phyloP scores from a whole-genome alignment of 2,888 invertebrate genomes.

The Lypha dubia region DNA sequence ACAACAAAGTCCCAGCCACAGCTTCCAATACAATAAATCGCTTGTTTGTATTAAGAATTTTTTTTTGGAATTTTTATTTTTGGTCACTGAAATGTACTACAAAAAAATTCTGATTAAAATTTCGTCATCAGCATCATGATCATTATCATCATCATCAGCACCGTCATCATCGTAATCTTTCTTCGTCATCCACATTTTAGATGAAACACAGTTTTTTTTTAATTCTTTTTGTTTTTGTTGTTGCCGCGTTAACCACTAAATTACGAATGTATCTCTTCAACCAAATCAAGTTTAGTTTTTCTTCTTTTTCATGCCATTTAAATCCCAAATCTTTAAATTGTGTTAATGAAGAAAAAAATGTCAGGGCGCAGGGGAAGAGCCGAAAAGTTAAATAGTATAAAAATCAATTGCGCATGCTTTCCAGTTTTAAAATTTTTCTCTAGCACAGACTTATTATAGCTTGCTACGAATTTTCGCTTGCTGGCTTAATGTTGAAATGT shows the following conservation, averaged over 20 bases:
- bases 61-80: slow-evolving; percentile 20
- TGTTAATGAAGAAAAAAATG: background rate
- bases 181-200: slow-evolving; percentile 5
- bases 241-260: slow-evolving; percentile 19
- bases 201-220: slow-evolving; percentile 11
- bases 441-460: background rate
- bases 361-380: background rate
- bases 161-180: slow-evolving; percentile 9
- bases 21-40: slow-evolving; percentile 12
- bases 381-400: slow-evolving; percentile 25
- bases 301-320: slow-evolving; percentile 47
- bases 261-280: slow-evolving; percentile 37
- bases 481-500: slow-evolving; percentile 29
- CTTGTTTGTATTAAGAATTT: slow-evolving; percentile 37
- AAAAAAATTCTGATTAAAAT: slow-evolving; percentile 49
- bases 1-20: background rate
- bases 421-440: background rate
- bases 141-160: slow-evolving; percentile 30
- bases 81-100: slow-evolving; percentile 8
- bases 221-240: background rate
- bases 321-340: slow-evolving; percentile 40
- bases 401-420: slow-evolving; percentile 58
- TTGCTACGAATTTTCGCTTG: background rate
- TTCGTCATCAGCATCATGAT: slow-evolving; percentile 38
- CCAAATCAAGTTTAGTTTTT: slow-evolving; percentile 49